Base-by-base conservation (phyloP, 2,888 invertebrate genomes). In the Xestia ashworthii region DNA sequence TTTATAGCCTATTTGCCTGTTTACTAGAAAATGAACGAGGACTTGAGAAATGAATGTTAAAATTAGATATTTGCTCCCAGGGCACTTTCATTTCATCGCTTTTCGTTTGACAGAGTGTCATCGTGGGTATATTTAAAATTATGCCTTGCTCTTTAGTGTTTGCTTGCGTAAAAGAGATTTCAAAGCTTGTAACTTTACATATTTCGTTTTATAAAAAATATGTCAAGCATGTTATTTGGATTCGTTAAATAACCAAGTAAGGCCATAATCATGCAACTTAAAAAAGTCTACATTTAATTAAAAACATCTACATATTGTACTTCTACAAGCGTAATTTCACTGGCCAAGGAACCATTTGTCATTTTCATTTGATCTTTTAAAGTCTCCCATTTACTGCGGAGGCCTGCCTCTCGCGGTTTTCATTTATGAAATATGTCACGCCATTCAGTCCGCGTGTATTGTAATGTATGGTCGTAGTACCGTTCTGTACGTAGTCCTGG, bases 401-500 rank as follows among this genome's bases (percentile, higher is more conserved):
- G 81, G 74, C 74, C 74, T 82, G 71, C 46, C 70, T 67, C 48
- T 11, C 66, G 12, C 50, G 70, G 65, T 71, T 80, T 78, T 88
- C 83, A 85, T 82, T 82, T 86, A 78, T 82, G 79, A 87, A 90
- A 88, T 88, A 86, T 70, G 85, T 85, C 84, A 76, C 74, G 62
- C 76, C 71, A 76, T 80, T 78, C 81, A 78, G 22, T 60, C 71
- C 38, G 62, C 62, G 70, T 55, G 55, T 76, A 80, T 67, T 81
- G 76, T 73, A 80, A 84, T 71, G 65, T 69, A 64, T 55, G 65
- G 44, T 65, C 6, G 67, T 11, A 32, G 69, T 85, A 95, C 96
- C 95, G 76, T 91, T 91, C 82, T 93, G 93, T 75, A 95, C 66
- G 84, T 92, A 94, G 80, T 96, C 93, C 74, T 96, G 93, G 89